Conservation (phyloP, 2,888 invertebrate species). For the Epinotia brunnichana region DNA sequence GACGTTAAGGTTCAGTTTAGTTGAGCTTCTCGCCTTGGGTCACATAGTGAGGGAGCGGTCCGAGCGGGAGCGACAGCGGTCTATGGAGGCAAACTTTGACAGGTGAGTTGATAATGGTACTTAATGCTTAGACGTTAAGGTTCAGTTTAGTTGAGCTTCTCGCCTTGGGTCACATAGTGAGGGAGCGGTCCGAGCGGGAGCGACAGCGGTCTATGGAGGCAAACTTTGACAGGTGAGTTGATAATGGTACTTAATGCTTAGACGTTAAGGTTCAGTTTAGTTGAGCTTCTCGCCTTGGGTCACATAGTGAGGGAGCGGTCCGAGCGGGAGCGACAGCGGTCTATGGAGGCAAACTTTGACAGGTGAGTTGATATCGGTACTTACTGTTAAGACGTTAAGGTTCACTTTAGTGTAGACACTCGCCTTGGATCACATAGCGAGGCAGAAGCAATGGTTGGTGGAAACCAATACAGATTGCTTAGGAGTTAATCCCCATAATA, state of each 20-base stretch:
- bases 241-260: neutral
- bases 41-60: neutral
- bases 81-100: neutral
- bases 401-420: neutral
- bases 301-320: neutral
- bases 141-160: neutral
- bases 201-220: neutral
- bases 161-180: too few species aligned
- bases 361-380: too few species aligned
- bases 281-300: neutral
- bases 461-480: too few species aligned
- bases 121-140: neutral
- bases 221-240: too few species aligned
- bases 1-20: neutral
- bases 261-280: neutral
- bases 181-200: neutral
- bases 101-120: too few species aligned
- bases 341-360: neutral
- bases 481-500: too few species aligned
- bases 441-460: too few species aligned
- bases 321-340: neutral
- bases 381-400: neutral
- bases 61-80: neutral
- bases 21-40: neutral
- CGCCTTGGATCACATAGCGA: too few species aligned